phyloP scores from a whole-genome alignment of 2,888 invertebrate genomes.

The Chrysomela aeneicollis region DNA sequence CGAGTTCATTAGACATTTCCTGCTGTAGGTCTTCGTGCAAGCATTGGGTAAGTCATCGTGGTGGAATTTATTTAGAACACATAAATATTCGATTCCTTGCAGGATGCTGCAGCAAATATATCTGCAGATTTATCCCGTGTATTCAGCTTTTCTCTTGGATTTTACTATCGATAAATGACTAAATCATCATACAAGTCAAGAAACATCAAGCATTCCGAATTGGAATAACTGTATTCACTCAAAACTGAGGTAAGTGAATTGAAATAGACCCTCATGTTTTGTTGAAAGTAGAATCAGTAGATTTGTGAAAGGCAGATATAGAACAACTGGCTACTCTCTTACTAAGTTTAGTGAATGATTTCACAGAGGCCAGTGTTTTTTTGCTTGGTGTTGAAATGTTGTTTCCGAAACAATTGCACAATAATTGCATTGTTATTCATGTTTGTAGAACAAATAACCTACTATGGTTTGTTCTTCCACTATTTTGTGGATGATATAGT shows the following conservation, averaged over 20 bases:
- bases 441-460: background rate
- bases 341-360: background rate
- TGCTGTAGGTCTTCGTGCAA: background rate
- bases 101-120: background rate
- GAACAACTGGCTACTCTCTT: background rate
- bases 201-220: background rate
- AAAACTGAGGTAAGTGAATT: constrained; percentile 1
- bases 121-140: background rate
- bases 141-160: background rate
- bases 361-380: background rate
- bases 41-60: background rate
- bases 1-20: background rate
- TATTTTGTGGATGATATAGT: too few species aligned
- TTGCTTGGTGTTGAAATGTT: background rate
- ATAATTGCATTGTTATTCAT: background rate
- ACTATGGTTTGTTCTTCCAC: background rate
- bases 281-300: background rate
- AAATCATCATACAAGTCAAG: background rate
- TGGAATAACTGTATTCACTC: background rate
- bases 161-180: too few species aligned
- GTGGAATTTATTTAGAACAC: background rate
- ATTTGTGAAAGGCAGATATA: background rate
- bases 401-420: background rate
- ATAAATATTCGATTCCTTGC: background rate
- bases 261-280: background rate